Percentiles rank a stretch among this genome's conserved stretches.
Evolutionary conservation across 2,113 vertebrate genomes (phyloP).

Genomic region (Nothobranchius furzeri): DNA sequence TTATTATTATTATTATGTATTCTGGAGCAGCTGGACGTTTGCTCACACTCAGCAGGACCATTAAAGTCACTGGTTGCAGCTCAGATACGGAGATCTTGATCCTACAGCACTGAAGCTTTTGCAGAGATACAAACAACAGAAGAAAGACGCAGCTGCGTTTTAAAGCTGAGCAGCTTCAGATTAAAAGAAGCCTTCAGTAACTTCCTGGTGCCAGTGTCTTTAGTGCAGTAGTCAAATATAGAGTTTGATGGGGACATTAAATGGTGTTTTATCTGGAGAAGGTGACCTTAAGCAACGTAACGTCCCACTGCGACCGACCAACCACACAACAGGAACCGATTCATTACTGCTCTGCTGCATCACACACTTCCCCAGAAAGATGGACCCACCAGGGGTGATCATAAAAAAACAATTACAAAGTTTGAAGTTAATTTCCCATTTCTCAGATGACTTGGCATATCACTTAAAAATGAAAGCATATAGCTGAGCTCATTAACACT

Average conservation of each 20-base stretch:
- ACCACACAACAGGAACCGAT: constrained; percentile 36
- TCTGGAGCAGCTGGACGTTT: too few relatives aligned
- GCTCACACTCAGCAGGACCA: too few relatives aligned
- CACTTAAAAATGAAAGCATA: constrained; percentile 87
- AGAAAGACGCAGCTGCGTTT: background rate
- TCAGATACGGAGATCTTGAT: background rate
- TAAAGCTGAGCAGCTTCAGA: constrained; percentile 5
- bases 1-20: too few relatives aligned
- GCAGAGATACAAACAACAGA: background rate
- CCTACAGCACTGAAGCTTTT: background rate
- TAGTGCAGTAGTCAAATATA: constrained; percentile 20
- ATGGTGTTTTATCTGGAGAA: constrained; percentile 40
- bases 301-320: constrained; percentile 43
- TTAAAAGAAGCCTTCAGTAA: constrained; percentile 7
- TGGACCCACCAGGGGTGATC: constrained; percentile 48
- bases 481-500: constrained; percentile 87
- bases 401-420: constrained; percentile 51
- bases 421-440: constrained; percentile 67
- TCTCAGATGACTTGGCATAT: constrained; percentile 88
- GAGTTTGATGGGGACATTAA: constrained; percentile 30
- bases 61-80: too few relatives aligned
- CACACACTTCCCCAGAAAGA: constrained; percentile 41
- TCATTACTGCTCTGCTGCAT: constrained; percentile 56
- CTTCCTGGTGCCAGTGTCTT: constrained; percentile 6
- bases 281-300: constrained; percentile 57